phyloP scores from a whole-genome alignment of 1,140 invertebrate genomes.

The Heliconius hermathena region DNA sequence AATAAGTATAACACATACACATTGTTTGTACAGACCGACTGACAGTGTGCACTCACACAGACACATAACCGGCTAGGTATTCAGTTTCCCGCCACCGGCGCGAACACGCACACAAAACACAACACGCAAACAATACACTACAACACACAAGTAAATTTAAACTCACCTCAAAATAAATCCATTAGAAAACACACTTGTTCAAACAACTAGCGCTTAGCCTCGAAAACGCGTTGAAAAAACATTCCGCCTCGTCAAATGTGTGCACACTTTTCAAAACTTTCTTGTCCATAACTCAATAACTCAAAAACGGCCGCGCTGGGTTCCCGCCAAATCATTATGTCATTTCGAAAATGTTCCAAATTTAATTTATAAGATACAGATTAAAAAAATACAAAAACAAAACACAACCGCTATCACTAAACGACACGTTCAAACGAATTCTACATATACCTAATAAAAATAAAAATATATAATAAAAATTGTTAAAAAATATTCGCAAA shows the following conservation, averaged over 20 bases:
- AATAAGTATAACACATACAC: slow-evolving; percentile 66
- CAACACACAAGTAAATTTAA: slow-evolving; percentile 81
- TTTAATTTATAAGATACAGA: not conserved
- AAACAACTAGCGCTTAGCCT: slow-evolving; percentile 81
- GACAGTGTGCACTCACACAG: slow-evolving; percentile 60
- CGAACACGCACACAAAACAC: slow-evolving; percentile 80
- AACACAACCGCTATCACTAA: slow-evolving; percentile 25
- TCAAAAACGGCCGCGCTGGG: slow-evolving; percentile 23
- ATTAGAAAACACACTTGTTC: slow-evolving; percentile 82
- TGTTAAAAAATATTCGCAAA: slow-evolving; percentile 34
- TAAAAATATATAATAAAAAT: not conserved
- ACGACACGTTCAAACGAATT: not conserved
- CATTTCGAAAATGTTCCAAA: slow-evolving; percentile 38
- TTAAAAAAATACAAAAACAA: slow-evolving; percentile 21
- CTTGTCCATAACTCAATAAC: slow-evolving; percentile 62
- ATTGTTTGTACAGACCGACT: slow-evolving; percentile 56
- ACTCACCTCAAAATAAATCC: slow-evolving; percentile 82
- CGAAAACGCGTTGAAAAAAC: slow-evolving; percentile 82
- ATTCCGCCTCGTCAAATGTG: slow-evolving; percentile 73
- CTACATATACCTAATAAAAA: not conserved
- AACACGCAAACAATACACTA: slow-evolving; percentile 78
- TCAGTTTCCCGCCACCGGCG: slow-evolving; percentile 79
- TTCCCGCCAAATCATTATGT: slow-evolving; percentile 60
- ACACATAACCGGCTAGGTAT: slow-evolving; percentile 70
- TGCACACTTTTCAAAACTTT: slow-evolving; percentile 80